Percentiles rank a stretch among this genome's conserved stretches.
Conservation (phyloP, 2,113 vertebrate species). For the Strigops habroptila region DNA sequence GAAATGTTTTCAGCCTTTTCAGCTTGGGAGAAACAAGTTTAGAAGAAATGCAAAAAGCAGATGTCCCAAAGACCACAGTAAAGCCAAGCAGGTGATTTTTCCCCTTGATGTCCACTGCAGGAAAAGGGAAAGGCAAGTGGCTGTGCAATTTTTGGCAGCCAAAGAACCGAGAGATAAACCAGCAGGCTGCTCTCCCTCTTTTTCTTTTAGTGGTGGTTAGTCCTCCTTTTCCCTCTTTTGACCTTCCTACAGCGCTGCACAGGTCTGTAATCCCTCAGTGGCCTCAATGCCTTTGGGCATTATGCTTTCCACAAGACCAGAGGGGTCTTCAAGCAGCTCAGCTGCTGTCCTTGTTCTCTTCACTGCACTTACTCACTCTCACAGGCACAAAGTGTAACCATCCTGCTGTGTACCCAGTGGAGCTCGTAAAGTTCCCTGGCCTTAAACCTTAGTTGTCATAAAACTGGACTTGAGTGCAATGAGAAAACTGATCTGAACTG, state of each 20-base stretch:
- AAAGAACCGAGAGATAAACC: background rate
- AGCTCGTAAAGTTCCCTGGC: background rate
- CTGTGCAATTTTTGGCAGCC: background rate
- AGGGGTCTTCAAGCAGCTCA: background rate
- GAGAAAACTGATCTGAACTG: background rate
- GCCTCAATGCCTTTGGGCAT: background rate
- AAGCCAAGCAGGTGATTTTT: background rate
- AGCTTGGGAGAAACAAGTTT: background rate
- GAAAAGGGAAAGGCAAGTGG: background rate
- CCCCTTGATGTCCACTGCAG: background rate
- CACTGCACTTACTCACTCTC: background rate
- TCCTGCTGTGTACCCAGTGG: rapidly evolving
- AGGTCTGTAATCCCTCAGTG: background rate
- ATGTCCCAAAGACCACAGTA: background rate
- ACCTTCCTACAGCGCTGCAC: background rate
- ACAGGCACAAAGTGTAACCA: background rate
- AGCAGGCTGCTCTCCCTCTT: background rate
- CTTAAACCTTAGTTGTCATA: background rate
- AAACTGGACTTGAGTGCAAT: background rate
- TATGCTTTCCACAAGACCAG: background rate
- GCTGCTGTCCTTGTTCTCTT: background rate
- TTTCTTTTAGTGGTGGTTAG: background rate
- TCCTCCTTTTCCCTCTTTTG: background rate
- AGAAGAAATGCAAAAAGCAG: background rate
- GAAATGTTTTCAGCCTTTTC: background rate